These are phyloP conservation scores for Eupithecia abbreviata DNA, from an alignment of 2,888 invertebrate genomes.

Conservation along the genomic window DNA sequence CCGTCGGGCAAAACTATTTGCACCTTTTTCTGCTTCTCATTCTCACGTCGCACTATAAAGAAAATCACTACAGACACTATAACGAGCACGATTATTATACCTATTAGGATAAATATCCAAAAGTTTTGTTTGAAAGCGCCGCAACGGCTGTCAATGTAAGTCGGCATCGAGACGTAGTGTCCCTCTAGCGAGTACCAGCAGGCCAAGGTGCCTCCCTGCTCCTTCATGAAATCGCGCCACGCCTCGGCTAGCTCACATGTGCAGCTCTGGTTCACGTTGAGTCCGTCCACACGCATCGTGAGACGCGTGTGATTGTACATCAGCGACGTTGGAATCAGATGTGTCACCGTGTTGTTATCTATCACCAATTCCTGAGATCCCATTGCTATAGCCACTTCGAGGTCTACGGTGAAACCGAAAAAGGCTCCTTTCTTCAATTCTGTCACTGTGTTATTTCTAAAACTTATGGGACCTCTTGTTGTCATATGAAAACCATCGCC, in stretches of 20 bases:
- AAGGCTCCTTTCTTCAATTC: conserved; percentile 85
- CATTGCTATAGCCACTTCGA: conserved; percentile 71
- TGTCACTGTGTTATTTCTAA: conserved; percentile 86
- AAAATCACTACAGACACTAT: conserved; percentile 77
- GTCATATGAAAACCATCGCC: conserved; percentile 86
- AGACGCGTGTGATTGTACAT: conserved; percentile 83
- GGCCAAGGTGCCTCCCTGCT: conserved; percentile 68
- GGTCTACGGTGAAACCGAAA: conserved; percentile 81
- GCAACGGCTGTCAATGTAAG: conserved; percentile 71
- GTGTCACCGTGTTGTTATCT: conserved; percentile 85
- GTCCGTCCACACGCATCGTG: conserved; percentile 81
- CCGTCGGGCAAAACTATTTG: conserved; percentile 92
- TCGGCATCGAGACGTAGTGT: conserved; percentile 70
- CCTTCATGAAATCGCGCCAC: conserved; percentile 66
- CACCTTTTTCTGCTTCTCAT: conserved; percentile 84
- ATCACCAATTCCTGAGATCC: conserved; percentile 83
- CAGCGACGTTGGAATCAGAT: conserved; percentile 83
- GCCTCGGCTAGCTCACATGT: conserved; percentile 78
- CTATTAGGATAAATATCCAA: conserved; percentile 79
- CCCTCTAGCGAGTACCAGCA: conserved; percentile 75
- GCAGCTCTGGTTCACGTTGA: conserved; percentile 85
- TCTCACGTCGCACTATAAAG: conserved; percentile 74
- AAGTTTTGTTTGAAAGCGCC: conserved; percentile 74
- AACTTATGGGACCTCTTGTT: conserved; percentile 85
- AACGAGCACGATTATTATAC: conserved; percentile 74